A percentile compares a stretch with the other conserved stretches of the same genome.
These are phyloP conservation scores for Poicephalus meyeri DNA, from an alignment of 2,113 vertebrate species.

Conservation along the genomic window DNA sequence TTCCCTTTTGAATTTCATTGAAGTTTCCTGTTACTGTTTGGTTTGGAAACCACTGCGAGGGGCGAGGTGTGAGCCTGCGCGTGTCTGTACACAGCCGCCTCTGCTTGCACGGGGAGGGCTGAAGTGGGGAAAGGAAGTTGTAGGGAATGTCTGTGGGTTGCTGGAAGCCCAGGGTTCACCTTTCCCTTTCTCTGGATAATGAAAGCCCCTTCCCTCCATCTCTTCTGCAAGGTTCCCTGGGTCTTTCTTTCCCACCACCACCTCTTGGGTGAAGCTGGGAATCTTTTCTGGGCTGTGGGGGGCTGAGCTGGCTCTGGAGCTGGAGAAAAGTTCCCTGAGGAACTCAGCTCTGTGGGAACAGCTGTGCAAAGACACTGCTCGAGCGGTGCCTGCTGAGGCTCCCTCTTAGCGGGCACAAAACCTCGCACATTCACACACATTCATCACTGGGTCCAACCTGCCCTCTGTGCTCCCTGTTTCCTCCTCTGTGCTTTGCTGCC, in stretches of 20 bases:
- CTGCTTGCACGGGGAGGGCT: neutral
- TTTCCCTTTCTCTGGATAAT: neutral
- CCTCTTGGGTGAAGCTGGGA: neutral
- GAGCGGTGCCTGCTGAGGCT: neutral
- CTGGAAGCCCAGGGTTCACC: neutral
- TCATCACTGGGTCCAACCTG: neutral
- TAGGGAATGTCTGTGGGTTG: neutral
- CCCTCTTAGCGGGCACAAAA: neutral
- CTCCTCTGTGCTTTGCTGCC: neutral
- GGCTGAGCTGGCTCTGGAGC: constrained; percentile 31
- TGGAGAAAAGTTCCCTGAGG: neutral
- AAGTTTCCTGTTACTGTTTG: constrained; percentile 48
- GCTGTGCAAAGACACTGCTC: constrained; percentile 21
- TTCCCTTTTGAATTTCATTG: constrained; percentile 44
- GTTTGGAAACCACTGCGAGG: neutral
- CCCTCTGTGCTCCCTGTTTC: neutral
- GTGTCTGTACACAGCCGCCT: neutral
- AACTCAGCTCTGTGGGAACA: neutral
- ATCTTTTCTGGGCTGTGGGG: neutral
- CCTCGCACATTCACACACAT: neutral
- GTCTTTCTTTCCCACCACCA: neutral
- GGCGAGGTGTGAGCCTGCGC: neutral
- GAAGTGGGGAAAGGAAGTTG: neutral
- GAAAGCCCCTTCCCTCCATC: neutral
- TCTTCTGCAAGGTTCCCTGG: neutral